phyloP scores from a whole-genome alignment of 2,888 invertebrate species.

The Cetonia aurata region DNA sequence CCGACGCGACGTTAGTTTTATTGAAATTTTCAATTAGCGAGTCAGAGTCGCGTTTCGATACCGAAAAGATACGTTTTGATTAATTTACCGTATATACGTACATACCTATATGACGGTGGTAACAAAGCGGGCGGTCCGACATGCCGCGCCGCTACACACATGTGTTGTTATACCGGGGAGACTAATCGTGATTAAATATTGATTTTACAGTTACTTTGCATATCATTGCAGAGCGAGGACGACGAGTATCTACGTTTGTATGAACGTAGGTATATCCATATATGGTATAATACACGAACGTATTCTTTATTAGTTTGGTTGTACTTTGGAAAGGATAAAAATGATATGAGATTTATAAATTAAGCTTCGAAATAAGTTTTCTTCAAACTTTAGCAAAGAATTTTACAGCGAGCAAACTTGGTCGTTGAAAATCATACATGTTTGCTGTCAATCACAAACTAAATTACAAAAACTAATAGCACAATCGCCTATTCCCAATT shows the following conservation, averaged over 20 bases:
- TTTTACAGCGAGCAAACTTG: not conserved
- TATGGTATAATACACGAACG: not conserved
- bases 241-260: conserved; percentile 6
- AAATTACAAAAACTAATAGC: conserved; percentile 12
- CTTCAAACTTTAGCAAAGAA: conserved; percentile 20
- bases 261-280: conserved; percentile 6
- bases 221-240: conserved; percentile 29
- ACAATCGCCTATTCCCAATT: no score
- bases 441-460: conserved; percentile 15
- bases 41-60: conserved; percentile 60
- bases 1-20: conserved; percentile 61
- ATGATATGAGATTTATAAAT: conserved; percentile 17
- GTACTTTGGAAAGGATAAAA: conserved; percentile 20
- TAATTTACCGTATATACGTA: conserved; percentile 61
- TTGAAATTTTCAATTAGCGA: conserved; percentile 63
- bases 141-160: conserved; percentile 18
- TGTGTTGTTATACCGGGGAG: conserved; percentile 56
- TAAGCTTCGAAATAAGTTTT: not conserved
- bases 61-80: conserved; percentile 63
- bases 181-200: conserved; percentile 63
- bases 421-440: conserved; percentile 3
- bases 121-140: conserved; percentile 53
- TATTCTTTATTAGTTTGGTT: no score
- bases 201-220: conserved; percentile 62
- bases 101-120: conserved; percentile 31